phyloP scores from a whole-genome alignment of 2,888 invertebrate genomes.

The Plemyria rubiginata region DNA sequence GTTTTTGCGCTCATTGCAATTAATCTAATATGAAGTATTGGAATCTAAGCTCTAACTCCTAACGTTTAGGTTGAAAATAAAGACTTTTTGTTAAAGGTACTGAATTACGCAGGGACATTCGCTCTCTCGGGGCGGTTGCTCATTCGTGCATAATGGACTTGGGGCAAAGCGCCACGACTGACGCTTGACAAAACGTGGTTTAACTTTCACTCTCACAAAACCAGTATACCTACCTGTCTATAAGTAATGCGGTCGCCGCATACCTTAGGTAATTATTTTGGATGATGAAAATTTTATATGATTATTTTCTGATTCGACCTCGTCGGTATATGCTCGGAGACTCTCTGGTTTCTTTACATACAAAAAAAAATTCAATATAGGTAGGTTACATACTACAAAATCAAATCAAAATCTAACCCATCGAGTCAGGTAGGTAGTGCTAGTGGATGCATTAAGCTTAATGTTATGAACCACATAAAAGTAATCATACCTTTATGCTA shows the following conservation, averaged over 20 bases:
- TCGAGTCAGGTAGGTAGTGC: no score
- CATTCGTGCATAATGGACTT: slow-evolving; percentile 84
- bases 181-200: slow-evolving; percentile 80
- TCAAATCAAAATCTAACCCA: no score
- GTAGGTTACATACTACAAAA: no score
- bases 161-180: slow-evolving; percentile 70
- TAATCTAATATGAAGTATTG: no score
- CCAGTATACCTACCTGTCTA: slow-evolving; percentile 56
- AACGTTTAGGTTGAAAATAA: slow-evolving; percentile 27
- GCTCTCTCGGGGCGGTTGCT: slow-evolving; percentile 82
- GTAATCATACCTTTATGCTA: no score
- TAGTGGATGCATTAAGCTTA: no score
- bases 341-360: no score
- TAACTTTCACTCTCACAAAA: slow-evolving; percentile 81
- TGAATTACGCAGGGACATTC: slow-evolving; percentile 77
- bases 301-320: background rate
- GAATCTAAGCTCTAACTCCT: slow-evolving; percentile 56
- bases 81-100: slow-evolving; percentile 46
- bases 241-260: slow-evolving; percentile 56
- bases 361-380: no score
- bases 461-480: no score
- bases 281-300: slow-evolving; percentile 13
- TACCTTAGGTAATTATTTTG: slow-evolving; percentile 34
- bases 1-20: slow-evolving; percentile 52
- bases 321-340: background rate